phyloP scores from a whole-genome alignment of 2,888 invertebrate genomes.

The Cetonia aurata region DNA sequence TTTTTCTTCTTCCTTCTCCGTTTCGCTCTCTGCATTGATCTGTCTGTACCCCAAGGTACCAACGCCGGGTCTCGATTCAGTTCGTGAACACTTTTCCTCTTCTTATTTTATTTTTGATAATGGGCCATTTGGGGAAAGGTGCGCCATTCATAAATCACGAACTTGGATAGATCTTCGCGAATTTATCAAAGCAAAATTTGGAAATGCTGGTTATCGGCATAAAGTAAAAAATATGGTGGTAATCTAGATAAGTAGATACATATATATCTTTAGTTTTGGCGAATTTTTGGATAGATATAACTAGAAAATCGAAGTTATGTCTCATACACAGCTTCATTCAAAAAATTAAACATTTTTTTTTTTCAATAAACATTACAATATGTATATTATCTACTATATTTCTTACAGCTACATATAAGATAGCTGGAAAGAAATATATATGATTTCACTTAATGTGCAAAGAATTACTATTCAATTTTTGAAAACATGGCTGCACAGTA shows the following conservation, averaged over 20 bases:
- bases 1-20: constrained; percentile 6
- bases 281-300: not conserved
- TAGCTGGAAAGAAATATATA: too few relatives aligned
- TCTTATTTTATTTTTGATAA: constrained; percentile 43
- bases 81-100: constrained; percentile 1
- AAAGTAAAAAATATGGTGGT: constrained; percentile 58
- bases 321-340: too few relatives aligned
- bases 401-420: too few relatives aligned
- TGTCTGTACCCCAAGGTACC: too few relatives aligned
- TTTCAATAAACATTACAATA: too few relatives aligned
- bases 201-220: constrained; percentile 58
- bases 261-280: constrained; percentile 52
- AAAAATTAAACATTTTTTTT: too few relatives aligned
- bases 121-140: constrained; percentile 48
- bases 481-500: too few relatives aligned
- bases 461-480: too few relatives aligned
- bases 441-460: too few relatives aligned
- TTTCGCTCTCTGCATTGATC: not conserved
- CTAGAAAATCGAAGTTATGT: not conserved
- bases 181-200: constrained; percentile 55
- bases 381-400: too few relatives aligned
- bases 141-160: constrained; percentile 51
- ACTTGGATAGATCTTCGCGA: constrained; percentile 52
- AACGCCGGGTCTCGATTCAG: too few relatives aligned
- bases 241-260: constrained; percentile 51